These are phyloP conservation scores for Oryzias sinensis DNA, from an alignment of 2,797 vertebrate species.

Conservation along the genomic window DNA sequence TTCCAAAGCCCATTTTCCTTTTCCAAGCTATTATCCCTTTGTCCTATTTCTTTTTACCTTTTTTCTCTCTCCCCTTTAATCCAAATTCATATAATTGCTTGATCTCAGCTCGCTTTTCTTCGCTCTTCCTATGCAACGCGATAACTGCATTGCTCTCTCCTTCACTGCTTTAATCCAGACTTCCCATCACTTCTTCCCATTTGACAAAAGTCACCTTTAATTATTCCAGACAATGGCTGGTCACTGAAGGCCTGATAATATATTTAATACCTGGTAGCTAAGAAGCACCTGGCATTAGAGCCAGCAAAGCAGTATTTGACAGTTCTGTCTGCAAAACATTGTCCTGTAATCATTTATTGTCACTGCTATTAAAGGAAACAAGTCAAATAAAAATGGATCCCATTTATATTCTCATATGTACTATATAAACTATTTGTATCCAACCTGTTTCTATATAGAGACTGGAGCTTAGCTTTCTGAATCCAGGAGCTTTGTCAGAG, in stretches of 20 bases:
- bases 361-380: too few species aligned
- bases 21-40: conserved; percentile 52
- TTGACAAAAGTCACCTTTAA: conserved; percentile 61
- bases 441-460: too few species aligned
- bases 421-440: too few species aligned
- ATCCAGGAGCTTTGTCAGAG: too few species aligned
- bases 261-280: too few species aligned
- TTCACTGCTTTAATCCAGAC: conserved; percentile 4
- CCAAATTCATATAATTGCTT: conserved; percentile 30
- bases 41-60: conserved; percentile 28
- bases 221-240: conserved; percentile 37
- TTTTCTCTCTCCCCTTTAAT: conserved; percentile 38
- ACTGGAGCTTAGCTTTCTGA: too few species aligned
- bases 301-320: too few species aligned
- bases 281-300: too few species aligned
- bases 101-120: conserved; percentile 16
- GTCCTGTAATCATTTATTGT: too few species aligned
- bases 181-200: conserved; percentile 21
- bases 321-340: too few species aligned
- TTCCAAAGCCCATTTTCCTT: conserved; percentile 54
- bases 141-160: conserved; percentile 13
- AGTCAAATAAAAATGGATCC: too few species aligned
- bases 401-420: too few species aligned
- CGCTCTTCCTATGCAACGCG: conserved; percentile 27
- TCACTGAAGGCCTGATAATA: conserved; percentile 33